phyloP scores from a whole-genome alignment of 2,797 vertebrate genomes.

The Anguilla anguilla region DNA sequence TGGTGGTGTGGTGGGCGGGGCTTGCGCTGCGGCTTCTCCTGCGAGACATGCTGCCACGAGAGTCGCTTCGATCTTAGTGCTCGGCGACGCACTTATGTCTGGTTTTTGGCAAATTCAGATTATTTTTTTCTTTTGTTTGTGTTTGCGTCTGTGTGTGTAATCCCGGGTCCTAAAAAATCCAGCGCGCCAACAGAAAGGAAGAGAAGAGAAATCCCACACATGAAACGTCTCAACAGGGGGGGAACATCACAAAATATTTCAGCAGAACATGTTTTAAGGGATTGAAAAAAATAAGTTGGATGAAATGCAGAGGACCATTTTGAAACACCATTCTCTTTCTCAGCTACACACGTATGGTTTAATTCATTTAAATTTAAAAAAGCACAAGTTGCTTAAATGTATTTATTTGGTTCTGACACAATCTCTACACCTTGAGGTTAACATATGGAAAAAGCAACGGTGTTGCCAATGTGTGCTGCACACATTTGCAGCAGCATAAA shows the following conservation, averaged over 20 bases:
- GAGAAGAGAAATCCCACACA: slow-evolving; percentile 68
- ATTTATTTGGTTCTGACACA: background rate
- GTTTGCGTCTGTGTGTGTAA: slow-evolving; percentile 52
- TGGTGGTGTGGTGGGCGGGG: slow-evolving; percentile 71
- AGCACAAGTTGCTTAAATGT: background rate
- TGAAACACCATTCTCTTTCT: slow-evolving; percentile 2
- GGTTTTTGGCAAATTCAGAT: slow-evolving; percentile 59
- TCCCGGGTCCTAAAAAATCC: slow-evolving; percentile 74
- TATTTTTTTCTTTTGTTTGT: slow-evolving; percentile 46
- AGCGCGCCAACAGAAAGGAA: slow-evolving; percentile 67
- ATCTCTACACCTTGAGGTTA: background rate
- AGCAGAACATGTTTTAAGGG: slow-evolving; percentile 41
- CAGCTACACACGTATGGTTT: background rate
- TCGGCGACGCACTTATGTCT: slow-evolving; percentile 41
- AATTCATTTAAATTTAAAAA: background rate
- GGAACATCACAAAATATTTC: slow-evolving; percentile 48
- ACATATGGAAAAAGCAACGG: background rate
- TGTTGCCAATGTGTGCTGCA: background rate
- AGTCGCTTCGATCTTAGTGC: slow-evolving; percentile 50
- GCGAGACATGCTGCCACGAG: slow-evolving; percentile 72
- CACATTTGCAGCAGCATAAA: background rate
- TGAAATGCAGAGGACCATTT: slow-evolving; percentile 13
- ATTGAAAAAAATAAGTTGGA: slow-evolving; percentile 34
- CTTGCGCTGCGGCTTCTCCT: slow-evolving; percentile 78
- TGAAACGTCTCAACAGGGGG: slow-evolving; percentile 53